Evolutionary conservation across 2,113 vertebrate genomes (phyloP).

Genomic region (Sinocyclocheilus anophthalmus): DNA sequence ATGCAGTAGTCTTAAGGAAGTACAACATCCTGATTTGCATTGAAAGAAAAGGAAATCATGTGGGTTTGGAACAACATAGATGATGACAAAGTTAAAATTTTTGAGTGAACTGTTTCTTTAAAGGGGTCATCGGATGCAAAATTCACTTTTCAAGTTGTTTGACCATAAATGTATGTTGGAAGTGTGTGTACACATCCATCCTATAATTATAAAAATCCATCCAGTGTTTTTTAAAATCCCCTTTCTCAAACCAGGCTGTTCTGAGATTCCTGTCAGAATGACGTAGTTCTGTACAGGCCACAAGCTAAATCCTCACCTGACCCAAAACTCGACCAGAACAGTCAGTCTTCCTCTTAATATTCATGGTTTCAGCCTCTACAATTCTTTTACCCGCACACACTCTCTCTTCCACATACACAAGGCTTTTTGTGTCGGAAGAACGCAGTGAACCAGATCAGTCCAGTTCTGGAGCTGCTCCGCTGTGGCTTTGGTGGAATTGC

Average conservation of each 20-base stretch:
- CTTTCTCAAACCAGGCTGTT: too few relatives aligned
- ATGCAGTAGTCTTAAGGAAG: background rate
- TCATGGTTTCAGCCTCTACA: conserved; percentile 13
- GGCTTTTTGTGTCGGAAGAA: conserved; percentile 23
- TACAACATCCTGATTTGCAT: background rate
- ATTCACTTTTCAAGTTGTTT: too few relatives aligned
- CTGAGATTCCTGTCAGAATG: too few relatives aligned
- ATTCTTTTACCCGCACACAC: conserved; percentile 30
- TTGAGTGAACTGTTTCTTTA: background rate
- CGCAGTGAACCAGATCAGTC: conserved; percentile 45
- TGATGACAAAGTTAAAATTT: background rate
- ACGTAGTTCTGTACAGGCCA: background rate
- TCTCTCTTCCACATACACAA: conserved; percentile 30
- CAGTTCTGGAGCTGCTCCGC: conserved; percentile 48
- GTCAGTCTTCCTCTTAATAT: background rate
- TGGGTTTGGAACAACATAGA: background rate
- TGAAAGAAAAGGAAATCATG: background rate
- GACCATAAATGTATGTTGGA: too few relatives aligned
- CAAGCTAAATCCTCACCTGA: conserved; percentile 40
- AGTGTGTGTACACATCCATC: too few relatives aligned
- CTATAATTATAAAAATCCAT: too few relatives aligned
- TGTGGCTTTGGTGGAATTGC: conserved; percentile 58
- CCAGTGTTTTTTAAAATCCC: too few relatives aligned
- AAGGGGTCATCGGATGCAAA: too few relatives aligned
- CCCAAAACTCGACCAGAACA: conserved; percentile 14